Conservation (phyloP, 2,888 invertebrate species). For the Lasioglossum calceatum region DNA sequence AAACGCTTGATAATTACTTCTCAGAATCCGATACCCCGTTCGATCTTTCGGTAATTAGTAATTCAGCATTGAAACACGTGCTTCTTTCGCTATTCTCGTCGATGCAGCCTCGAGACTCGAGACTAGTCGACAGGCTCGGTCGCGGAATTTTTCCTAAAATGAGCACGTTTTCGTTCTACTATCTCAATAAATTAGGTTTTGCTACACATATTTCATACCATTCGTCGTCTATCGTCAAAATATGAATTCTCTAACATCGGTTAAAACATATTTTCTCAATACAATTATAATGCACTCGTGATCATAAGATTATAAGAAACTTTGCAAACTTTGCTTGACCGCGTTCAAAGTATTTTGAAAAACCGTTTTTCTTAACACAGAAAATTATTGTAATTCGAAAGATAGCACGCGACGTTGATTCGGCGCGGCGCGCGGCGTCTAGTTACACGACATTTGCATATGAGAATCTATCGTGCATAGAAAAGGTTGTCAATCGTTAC, state of each 20-base stretch:
- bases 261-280: neutral
- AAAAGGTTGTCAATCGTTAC: neutral
- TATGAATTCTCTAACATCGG: neutral
- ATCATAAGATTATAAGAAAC: neutral
- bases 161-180: neutral
- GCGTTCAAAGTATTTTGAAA: neutral
- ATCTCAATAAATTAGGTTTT: neutral
- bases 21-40: constrained; percentile 14
- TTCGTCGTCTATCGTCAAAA: neutral
- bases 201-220: too few species aligned
- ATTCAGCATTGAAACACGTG: neutral
- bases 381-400: neutral
- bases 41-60: constrained; percentile 20
- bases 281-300: neutral
- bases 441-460: neutral
- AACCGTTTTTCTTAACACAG: neutral
- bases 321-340: neutral
- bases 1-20: constrained; percentile 33
- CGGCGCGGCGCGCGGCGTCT: neutral
- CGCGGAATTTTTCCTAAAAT: neutral
- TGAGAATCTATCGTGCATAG: neutral
- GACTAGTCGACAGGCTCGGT: neutral
- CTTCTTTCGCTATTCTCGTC: neutral
- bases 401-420: neutral
- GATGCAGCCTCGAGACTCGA: neutral